Base-by-base conservation (phyloP, 2,888 invertebrate species). In the Plebejus melissa region DNA sequence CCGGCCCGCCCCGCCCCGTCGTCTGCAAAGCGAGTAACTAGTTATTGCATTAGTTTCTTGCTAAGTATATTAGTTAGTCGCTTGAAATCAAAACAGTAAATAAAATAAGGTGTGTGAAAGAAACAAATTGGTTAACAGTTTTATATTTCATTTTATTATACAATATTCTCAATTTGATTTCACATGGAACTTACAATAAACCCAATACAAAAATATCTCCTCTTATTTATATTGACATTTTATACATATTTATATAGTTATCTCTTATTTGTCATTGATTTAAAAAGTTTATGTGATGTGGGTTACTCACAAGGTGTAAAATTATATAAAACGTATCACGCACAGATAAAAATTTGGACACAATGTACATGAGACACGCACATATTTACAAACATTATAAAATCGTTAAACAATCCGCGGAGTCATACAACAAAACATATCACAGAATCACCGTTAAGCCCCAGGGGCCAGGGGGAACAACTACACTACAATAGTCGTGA, bases 131-230 rank as follows among this genome's bases (percentile, higher is more conserved):
- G 5, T 11, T 72, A 74, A 74, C 74, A 76, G 78, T 79, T 84
- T 86, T 86, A 86, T 87, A 86, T 84, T 88, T 85, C 84, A 85
- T 92, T 90, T 91, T 91, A 85, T 87, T 91, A 90, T 88, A 92
- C 87, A 91, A 88, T 90, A 88, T 87, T 86, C 88, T 90, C 90
- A 90, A 75, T 88, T 87, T 90, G 87, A 87, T 84, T 86, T 90
- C 91, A 88, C 90, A 86, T 84, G 86, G 72, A 72, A 86, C 88
- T 90, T 84, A 86, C 82, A 88, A 91, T 91, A 93, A 89, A 91
- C 91, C 93, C 91, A 86, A 93, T 93, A 93, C 87, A 93, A 93
- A 93, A 93, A 93, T 93, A 93, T 90, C 88, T 91, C 87, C 86
- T 92, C 87, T 93, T 90, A 91, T 83, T 82, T 81, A 86, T 90